Conservation (phyloP, 2,113 vertebrate genomes). For the Salminus brasiliensis region DNA sequence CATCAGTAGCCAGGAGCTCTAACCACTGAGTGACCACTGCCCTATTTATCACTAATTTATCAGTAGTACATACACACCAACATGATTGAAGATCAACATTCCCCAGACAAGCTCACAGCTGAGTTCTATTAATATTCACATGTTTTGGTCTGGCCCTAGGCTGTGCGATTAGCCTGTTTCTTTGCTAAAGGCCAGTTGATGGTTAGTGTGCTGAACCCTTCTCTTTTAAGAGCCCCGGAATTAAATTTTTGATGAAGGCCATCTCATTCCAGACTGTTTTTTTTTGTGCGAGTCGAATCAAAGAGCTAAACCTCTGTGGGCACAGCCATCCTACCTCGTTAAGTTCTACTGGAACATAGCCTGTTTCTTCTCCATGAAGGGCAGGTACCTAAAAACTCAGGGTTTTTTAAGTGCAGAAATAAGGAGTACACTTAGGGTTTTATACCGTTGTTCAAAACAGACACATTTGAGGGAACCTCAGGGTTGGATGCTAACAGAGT, state of each 20-base stretch:
- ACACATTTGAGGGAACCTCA: too few relatives aligned
- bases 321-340: not conserved
- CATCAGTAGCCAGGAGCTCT: too few relatives aligned
- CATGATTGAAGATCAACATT: too few relatives aligned
- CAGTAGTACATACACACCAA: too few relatives aligned
- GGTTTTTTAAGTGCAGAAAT: not conserved
- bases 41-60: too few relatives aligned
- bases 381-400: not conserved
- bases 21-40: too few relatives aligned
- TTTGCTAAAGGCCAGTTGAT: not conserved
- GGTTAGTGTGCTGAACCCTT: not conserved
- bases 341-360: not conserved
- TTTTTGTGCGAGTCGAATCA: not conserved
- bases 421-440: not conserved
- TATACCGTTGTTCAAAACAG: too few relatives aligned
- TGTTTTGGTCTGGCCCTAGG: not conserved
- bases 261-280: not conserved
- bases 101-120: not conserved
- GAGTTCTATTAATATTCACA: not conserved
- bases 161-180: not conserved
- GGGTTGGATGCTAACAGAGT: too few relatives aligned
- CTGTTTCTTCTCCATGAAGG: not conserved
- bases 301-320: not conserved
- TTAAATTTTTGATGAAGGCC: conserved; percentile 7
- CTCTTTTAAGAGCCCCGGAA: not conserved